Base-by-base conservation (phyloP, 2,888 invertebrate species). In the Schizotus pectinicornis region DNA sequence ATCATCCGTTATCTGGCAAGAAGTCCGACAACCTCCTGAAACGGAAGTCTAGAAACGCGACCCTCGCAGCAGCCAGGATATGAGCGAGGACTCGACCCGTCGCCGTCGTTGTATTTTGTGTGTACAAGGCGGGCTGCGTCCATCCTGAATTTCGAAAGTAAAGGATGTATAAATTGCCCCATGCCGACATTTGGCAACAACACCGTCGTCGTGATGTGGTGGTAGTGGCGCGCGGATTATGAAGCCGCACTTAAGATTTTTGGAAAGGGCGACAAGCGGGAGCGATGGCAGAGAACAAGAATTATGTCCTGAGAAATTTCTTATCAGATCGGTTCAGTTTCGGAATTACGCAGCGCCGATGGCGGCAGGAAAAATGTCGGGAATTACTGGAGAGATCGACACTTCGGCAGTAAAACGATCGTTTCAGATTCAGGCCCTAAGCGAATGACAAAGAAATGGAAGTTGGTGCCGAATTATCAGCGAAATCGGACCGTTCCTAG, bases 21-120 rank as follows among this genome's bases (percentile, higher is more conserved):
- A 46, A 47, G 58, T 60, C 51, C 62, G 58, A 59, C 62, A 59
- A 59, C 59, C 64, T 61, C 50, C 56, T 60, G 61, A 59, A 61
- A 60, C 63, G 67, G 67, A 66, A 65, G 60, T 65, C 61, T 56
- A 56, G 56, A 45, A 59, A 55, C 54, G 58, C 60, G 56, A 37
- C 34, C 41, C 41, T 35, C 9, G 3, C 9, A 35, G 11, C 35
- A 35, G n/a, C 35, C 9, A n/a, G 11, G 39, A 8, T 13, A 8
- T 12, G 13, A 39, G 8, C 11, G 3, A 13, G 12, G 13, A 11
- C 39, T 7, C 39, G 39, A 39, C 39, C 13, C 12, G 11, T 12
- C 39, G n/a, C 13, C 12, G 11, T 12, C 12, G 39, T 39, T 39
- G 39, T 8, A 39, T 8, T 39, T 13, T 9, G 13, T 9, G 7